Evolutionary conservation across 1,140 invertebrate species (phyloP), one percentile per base, ranked within the genome.

Genomic region (Lordiphosa mommai): DNA sequence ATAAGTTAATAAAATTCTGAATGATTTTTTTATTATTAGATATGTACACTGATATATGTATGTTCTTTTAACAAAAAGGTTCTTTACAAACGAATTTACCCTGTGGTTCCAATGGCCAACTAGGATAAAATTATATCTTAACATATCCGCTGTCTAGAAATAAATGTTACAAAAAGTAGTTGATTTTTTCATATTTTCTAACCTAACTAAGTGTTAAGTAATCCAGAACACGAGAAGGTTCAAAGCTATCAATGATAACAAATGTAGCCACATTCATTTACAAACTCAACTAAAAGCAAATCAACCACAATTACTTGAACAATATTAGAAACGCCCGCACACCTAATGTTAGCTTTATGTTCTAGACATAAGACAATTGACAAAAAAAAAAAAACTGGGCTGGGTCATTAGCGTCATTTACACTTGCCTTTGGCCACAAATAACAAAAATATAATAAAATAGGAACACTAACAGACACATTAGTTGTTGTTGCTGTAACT

Each of bases 351-450:
- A 32, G 37, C 34, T 29, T 51, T 51, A 51, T 23, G 44, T 14
- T 38, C 37, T 32, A 17, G 30, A 17, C 41, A 17, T 17, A 64
- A 84, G 72, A 85, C 55, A 84, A 85, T 85, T 84, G 79, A 85
- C 79, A 65, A 53, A 84, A 76, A 77, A 72, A 85, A 72, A 65
- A 53, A 84, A 76, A 77, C 64, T 72, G 72, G 77, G 68, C 64
- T 77, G 68, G 79, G 79, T 84, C 79, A 84, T 84, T 85, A 85
- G 72, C 64, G 79, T 85, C 68, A 77, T 84, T 85, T 84, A 84
- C 77, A 84, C 77, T 84, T 84, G 52, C 55, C 73, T 57, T 13
- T 32, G 43, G 38, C 53, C 37, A 29, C 52, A 71, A 53, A 56
- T 17, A 17, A 8, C 6, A 47, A 47, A 7, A 47, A 32, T 23